Conservation (phyloP, 2,888 invertebrate genomes). For the Yponomeuta sedellus region DNA sequence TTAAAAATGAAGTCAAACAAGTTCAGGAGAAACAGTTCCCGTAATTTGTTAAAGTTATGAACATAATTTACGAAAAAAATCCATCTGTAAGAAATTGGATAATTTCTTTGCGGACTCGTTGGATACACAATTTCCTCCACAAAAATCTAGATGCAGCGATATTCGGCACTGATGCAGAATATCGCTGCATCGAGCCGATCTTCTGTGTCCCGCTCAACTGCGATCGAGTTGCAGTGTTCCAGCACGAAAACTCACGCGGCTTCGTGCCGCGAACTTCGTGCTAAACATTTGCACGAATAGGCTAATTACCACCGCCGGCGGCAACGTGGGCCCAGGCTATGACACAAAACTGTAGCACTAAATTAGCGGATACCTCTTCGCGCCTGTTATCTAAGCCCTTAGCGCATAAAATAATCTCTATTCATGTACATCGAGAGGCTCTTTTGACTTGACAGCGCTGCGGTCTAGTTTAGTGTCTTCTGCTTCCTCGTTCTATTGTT, state of each 20-base stretch:
- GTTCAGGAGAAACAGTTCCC: too few relatives aligned
- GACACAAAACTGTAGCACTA: constrained; percentile 31
- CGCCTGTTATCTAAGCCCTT: constrained; percentile 16
- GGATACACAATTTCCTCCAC: too few relatives aligned
- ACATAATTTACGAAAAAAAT: too few relatives aligned
- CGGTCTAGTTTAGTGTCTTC: constrained; percentile 4
- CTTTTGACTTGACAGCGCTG: neutral
- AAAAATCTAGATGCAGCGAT: too few relatives aligned
- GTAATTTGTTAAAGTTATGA: too few relatives aligned
- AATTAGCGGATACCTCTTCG: constrained; percentile 29
- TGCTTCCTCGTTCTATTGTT: constrained; percentile 49
- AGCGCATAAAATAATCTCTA: constrained; percentile 2
- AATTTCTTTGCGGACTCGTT: too few relatives aligned
- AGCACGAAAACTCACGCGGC: neutral
- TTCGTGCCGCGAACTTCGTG: constrained; percentile 7
- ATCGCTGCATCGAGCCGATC: neutral
- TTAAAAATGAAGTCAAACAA: too few relatives aligned
- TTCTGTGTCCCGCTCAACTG: neutral
- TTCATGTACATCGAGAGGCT: neutral
- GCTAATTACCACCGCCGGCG: neutral
- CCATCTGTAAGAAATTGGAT: too few relatives aligned
- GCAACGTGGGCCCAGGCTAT: neutral
- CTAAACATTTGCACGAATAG: constrained; percentile 2
- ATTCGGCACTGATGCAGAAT: too few relatives aligned
- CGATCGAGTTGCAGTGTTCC: neutral